Evolutionary conservation across 2,888 invertebrate genomes (phyloP), one percentile per base, ranked within the genome.

Genomic region (Keiferia lycopersicella): DNA sequence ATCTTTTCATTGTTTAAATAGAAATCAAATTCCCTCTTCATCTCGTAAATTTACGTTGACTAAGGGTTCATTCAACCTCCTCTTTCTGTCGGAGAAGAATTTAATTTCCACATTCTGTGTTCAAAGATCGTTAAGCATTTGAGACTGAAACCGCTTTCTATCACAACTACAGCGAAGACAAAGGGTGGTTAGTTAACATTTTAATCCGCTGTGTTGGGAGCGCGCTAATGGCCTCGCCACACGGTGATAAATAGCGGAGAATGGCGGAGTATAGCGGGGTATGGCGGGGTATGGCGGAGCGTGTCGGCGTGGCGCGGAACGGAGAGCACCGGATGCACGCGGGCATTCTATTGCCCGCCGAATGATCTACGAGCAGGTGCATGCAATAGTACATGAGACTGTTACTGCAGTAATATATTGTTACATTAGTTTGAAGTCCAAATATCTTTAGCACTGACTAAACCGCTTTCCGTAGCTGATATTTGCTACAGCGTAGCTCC

Each of bases 121-220:
- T 18, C 10, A 18, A 48, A 48, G 48, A 48, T 48, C 48, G 48
- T 48, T 48, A 22, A 22, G 20, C 14, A 22, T 14, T 53, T 11
- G 11, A 53, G 45, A 61, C 22, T 11, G 34, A 45, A 39, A 58
- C 57, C n/a, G 57, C 57, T 58, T 16, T 38, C 38, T 22, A 22
- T 58, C 38, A 10, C 22, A 79, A 82, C 78, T 75, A 80, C 72
- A 73, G 77, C 67, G 77, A 82, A 83, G 81, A 81, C 79, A 83
- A 79, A 80, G 79, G 77, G 78, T 75, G 79, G 81, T 80, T 82
- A 78, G 82, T 83, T 84, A 83, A 84, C 84, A 84, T 85, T 85
- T 85, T 85, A 85, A 85, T 87, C 80, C 76, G 80, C 71, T 76
- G 76, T 78, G 78, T 80, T 74, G 72, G 75, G 71, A 74, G 74